Conservation (phyloP, 1,140 invertebrate species). For the Macrobrachium nipponense region DNA sequence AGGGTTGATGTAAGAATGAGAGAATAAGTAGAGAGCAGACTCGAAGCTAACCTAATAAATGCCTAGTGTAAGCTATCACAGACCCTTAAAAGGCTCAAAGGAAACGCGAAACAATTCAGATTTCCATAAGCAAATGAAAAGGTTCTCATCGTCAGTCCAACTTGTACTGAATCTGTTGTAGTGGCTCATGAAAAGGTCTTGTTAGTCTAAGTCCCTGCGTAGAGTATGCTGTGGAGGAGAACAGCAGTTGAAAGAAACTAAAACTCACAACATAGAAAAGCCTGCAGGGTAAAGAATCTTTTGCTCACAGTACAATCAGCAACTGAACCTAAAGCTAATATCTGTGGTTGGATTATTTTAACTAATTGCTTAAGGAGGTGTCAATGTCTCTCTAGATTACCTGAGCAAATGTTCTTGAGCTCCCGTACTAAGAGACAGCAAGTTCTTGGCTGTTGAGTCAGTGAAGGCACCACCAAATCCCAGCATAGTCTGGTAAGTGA, state of each 20-base stretch:
- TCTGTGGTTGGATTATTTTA: background rate
- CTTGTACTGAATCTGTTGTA: no score
- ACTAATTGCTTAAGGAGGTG: background rate
- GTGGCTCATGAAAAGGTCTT: no score
- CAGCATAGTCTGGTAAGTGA: slow-evolving; percentile 69
- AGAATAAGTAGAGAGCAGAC: background rate
- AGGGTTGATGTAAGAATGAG: background rate
- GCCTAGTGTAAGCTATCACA: no score
- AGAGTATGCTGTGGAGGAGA: no score
- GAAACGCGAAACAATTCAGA: background rate
- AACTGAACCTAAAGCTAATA: background rate
- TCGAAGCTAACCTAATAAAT: no score
- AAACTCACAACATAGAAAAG: no score
- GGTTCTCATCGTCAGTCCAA: no score
- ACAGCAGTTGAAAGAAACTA: no score
- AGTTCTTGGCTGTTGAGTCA: slow-evolving; percentile 84
- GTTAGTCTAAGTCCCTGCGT: no score
- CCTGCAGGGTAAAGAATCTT: no score
- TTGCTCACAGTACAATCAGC: background rate
- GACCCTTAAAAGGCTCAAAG: background rate
- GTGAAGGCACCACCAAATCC: slow-evolving; percentile 92
- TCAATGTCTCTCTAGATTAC: slow-evolving; percentile 58
- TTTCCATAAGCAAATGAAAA: no score
- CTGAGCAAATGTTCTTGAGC: slow-evolving; percentile 75
- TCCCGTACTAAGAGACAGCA: slow-evolving; percentile 73